These are phyloP conservation scores for Clistopyga incitator DNA, from an alignment of 2,888 invertebrate species.

Conservation along the genomic window DNA sequence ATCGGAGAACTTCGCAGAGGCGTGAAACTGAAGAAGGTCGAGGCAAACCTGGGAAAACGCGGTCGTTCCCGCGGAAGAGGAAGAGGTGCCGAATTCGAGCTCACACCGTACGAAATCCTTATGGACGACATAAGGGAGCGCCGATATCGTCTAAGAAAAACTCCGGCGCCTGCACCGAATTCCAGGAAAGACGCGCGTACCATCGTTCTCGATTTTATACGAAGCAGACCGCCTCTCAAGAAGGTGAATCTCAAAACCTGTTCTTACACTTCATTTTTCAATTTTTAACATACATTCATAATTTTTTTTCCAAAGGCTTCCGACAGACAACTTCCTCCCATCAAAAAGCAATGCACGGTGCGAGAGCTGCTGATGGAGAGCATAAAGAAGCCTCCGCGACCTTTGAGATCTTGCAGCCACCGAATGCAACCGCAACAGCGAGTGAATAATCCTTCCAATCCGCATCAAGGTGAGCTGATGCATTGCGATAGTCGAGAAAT, in stretches of 20 bases:
- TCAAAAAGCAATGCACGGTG: conserved; percentile 90
- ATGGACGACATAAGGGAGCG: conserved; percentile 98
- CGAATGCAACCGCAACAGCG: conserved; percentile 60
- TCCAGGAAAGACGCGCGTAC: conserved; percentile 97
- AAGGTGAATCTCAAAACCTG: conserved; percentile 87
- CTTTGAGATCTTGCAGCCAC: conserved; percentile 83
- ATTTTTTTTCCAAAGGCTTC: conserved; percentile 87
- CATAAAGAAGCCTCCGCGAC: conserved; percentile 90
- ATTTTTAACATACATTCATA: neutral
- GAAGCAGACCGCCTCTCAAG: conserved; percentile 96
- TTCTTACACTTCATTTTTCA: neutral
- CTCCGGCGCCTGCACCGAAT: conserved; percentile 88
- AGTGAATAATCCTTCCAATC: conserved; percentile 39
- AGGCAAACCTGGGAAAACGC: conserved; percentile 77
- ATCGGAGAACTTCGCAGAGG: conserved; percentile 96
- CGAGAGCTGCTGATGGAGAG: conserved; percentile 94
- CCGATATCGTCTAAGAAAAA: conserved; percentile 95
- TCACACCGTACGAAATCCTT: conserved; percentile 98
- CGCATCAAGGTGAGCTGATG: conserved; percentile 69
- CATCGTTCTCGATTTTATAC: conserved; percentile 97
- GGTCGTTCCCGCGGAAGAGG: conserved; percentile 80
- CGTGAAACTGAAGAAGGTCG: conserved; percentile 94
- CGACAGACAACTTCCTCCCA: conserved; percentile 92
- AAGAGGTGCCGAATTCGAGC: conserved; percentile 94
- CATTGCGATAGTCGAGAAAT: conserved; percentile 19